phyloP scores from a whole-genome alignment of 2,113 vertebrate species.

The Archilochus colubris region DNA sequence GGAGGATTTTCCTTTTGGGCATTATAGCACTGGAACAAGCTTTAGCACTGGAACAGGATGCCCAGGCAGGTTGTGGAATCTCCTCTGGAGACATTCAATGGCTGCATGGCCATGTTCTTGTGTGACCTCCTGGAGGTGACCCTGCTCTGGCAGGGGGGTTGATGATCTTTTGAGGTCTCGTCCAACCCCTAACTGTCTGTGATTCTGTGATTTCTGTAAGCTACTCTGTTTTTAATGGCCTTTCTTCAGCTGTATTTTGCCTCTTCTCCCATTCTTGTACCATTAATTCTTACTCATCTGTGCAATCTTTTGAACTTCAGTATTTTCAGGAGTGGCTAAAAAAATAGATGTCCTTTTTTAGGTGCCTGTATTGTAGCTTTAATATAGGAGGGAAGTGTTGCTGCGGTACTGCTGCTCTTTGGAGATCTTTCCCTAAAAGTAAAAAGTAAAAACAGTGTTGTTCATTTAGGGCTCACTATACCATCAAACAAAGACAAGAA shows the following conservation, averaged over 20 bases:
- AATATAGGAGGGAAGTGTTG: background rate
- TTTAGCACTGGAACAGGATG: too few species aligned
- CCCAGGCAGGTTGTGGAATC: too few species aligned
- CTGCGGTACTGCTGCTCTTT: background rate
- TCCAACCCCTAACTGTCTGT: too few species aligned
- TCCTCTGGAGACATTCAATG: too few species aligned
- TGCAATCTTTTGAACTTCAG: background rate
- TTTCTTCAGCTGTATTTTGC: background rate
- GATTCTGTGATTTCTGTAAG: background rate
- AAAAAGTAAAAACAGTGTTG: background rate
- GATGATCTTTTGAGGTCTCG: too few species aligned
- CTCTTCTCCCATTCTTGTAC: background rate
- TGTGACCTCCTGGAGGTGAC: too few species aligned
- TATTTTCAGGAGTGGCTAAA: background rate
- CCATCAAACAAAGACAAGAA: background rate
- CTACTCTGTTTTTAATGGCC: background rate
- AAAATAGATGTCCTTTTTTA: background rate
- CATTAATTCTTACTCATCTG: background rate
- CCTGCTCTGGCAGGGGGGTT: too few species aligned
- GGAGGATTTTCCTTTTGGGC: background rate
- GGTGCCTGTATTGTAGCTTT: background rate
- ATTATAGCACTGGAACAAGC: too few species aligned
- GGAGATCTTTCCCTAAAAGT: background rate
- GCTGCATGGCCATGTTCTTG: too few species aligned
- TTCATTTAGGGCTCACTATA: background rate